These are phyloP conservation scores for Caretta caretta DNA, from an alignment of 2,113 vertebrate species.

Conservation along the genomic window DNA sequence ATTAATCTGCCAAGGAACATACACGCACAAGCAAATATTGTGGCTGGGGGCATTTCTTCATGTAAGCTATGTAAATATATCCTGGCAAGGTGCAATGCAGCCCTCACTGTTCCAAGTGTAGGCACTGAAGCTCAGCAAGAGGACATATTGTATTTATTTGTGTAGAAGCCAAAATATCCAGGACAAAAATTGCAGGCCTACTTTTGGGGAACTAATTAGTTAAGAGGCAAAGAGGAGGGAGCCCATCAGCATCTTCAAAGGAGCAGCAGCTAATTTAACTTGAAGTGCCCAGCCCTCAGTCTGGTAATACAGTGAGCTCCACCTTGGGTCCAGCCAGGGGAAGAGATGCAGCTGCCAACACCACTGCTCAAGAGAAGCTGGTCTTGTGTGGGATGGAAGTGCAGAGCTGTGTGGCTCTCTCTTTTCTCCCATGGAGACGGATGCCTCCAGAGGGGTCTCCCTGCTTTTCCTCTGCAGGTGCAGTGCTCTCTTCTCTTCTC, in stretches of 20 bases:
- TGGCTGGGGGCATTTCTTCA: not conserved
- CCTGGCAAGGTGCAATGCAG: not conserved
- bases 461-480: not conserved
- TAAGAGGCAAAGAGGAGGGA: not conserved
- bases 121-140: not conserved
- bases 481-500: rapidly evolving
- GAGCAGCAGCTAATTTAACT: not conserved
- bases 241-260: not conserved
- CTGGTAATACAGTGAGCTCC: not conserved
- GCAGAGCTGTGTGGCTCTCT: not conserved
- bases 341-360: not conserved
- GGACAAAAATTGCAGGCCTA: constrained; percentile 5
- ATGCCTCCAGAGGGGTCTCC: rapidly evolving
- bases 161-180: not conserved
- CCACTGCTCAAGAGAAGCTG: rapidly evolving
- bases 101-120: not conserved
- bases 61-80: not conserved
- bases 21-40: not conserved
- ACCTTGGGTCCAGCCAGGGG: not conserved
- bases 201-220: not conserved
- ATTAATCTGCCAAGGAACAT: constrained; percentile 1
- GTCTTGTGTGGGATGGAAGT: not conserved
- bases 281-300: not conserved
- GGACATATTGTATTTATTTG: rapidly evolving
- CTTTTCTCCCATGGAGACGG: not conserved